Evolutionary conservation across 1,140 invertebrate genomes (phyloP).

Genomic region (Leptopilina boulardi): DNA sequence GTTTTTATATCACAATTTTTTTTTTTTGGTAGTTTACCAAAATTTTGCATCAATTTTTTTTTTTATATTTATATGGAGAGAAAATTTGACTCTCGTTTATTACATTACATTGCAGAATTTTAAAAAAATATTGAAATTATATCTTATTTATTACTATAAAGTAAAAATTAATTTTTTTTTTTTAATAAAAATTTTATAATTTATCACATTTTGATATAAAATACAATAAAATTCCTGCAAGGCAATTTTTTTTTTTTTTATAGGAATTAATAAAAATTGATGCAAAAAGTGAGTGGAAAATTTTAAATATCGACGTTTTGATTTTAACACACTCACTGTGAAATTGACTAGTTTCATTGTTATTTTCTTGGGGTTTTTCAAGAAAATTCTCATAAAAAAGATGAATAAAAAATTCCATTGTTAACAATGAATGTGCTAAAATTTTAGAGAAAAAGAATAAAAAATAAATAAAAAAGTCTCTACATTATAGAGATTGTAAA

Average conservation of each 20-base stretch:
- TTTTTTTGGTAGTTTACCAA: background rate
- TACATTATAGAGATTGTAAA: background rate
- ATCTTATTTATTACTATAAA: too few relatives aligned
- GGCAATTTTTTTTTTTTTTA: background rate
- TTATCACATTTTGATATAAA: too few relatives aligned
- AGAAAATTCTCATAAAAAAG: background rate
- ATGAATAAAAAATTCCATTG: background rate
- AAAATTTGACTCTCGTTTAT: background rate
- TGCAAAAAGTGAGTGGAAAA: background rate
- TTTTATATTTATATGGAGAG: background rate
- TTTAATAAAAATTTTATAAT: too few relatives aligned
- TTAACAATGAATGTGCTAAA: background rate
- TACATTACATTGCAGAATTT: background rate
- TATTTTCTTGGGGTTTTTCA: too few relatives aligned
- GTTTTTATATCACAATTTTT: slow-evolving; percentile 1
- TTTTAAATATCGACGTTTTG: background rate
- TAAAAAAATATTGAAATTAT: background rate
- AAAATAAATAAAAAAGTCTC: background rate
- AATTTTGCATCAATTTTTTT: slow-evolving; percentile 16
- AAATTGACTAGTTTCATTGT: background rate
- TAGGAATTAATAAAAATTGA: background rate
- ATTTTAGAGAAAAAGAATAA: background rate
- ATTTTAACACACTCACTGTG: slow-evolving; percentile 10
- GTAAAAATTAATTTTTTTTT: too few relatives aligned
- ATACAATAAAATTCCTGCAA: background rate